Conservation (phyloP, 2,113 vertebrate genomes). For the Saiga tatarica region DNA sequence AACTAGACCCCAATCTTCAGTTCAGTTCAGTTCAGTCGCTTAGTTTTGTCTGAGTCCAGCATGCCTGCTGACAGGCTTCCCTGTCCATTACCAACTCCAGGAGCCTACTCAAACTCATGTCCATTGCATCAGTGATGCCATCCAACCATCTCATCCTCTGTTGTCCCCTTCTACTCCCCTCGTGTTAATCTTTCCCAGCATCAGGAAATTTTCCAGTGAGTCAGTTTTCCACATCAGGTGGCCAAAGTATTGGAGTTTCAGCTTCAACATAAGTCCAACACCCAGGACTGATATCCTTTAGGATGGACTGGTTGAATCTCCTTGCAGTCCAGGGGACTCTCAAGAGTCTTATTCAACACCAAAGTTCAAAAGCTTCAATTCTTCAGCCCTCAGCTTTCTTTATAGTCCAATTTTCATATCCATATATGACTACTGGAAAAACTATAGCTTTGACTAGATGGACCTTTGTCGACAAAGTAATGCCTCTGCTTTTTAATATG, state of each 20-base stretch:
- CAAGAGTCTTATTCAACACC: not conserved
- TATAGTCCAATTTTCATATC: not conserved
- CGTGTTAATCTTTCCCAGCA: fast-evolving
- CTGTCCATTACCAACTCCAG: not conserved
- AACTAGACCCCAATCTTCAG: not conserved
- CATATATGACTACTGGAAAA: not conserved
- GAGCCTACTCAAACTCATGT: not conserved
- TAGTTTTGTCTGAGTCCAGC: not conserved
- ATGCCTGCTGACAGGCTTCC: not conserved
- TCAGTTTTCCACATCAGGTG: not conserved
- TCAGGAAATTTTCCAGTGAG: not conserved
- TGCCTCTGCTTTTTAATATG: not conserved
- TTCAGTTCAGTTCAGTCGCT: not conserved
- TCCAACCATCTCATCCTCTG: not conserved
- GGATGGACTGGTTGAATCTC: not conserved
- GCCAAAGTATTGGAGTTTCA: not conserved
- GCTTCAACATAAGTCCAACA: not conserved
- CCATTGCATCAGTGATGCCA: not conserved
- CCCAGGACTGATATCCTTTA: not conserved
- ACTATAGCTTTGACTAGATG: not conserved
- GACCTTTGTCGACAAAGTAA: not conserved
- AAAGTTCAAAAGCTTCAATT: not conserved
- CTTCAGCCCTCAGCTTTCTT: not conserved
- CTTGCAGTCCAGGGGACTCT: not conserved
- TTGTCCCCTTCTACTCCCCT: not conserved